phyloP scores from a whole-genome alignment of 2,888 invertebrate genomes.

The Alloscopus bannaensis region DNA sequence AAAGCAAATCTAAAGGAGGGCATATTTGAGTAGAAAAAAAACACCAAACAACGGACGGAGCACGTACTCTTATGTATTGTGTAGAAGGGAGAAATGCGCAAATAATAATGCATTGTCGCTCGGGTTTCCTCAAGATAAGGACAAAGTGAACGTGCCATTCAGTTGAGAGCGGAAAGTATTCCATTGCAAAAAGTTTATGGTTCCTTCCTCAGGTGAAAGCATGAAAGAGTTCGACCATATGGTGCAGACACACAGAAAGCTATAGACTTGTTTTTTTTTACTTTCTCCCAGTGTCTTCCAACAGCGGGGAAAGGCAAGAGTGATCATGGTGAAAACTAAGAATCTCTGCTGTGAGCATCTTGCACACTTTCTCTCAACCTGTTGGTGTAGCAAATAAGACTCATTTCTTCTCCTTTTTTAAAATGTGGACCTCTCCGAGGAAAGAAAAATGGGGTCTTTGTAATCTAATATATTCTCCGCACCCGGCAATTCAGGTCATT shows the following conservation, averaged over 20 bases:
- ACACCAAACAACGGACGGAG: no score
- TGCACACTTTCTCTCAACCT: constrained; percentile 9
- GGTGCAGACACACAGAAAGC: constrained; percentile 3
- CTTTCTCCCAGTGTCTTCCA: neutral
- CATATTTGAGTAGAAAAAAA: no score
- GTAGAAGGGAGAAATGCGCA: no score
- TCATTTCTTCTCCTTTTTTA: neutral
- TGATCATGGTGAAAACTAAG: constrained; percentile 4
- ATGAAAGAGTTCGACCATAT: constrained; percentile 8
- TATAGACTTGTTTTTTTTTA: neutral
- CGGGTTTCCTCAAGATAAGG: no score
- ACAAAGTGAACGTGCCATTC: no score
- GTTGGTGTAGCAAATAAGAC: constrained; percentile 19
- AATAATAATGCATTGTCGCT: no score
- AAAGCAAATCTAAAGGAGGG: no score
- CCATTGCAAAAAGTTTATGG: no score
- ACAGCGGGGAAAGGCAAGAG: neutral
- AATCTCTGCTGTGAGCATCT: constrained; percentile 8
- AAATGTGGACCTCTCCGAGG: neutral
- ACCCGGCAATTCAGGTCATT: constrained; percentile 5
- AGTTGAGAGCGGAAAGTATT: no score
- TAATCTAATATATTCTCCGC: neutral
- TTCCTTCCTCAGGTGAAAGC: neutral
- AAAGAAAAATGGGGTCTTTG: no score
- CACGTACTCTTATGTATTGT: no score